Percentiles rank a stretch among this genome's conserved stretches.
Evolutionary conservation across 53 echinoderm and acorn worm genomes (phyloP).

Genomic region (Echinometra lucunter): DNA sequence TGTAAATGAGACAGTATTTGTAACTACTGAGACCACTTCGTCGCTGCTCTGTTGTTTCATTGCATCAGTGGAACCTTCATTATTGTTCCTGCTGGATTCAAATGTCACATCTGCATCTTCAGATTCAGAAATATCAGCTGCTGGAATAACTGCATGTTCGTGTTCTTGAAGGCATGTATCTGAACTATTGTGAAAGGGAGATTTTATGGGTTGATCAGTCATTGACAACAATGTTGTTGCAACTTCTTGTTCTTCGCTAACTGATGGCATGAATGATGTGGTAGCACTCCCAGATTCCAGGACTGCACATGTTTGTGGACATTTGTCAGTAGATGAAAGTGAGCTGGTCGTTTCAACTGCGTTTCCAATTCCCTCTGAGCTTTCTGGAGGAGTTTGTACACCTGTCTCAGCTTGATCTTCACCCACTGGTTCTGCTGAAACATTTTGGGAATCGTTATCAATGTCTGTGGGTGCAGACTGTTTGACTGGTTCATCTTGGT

Average conservation of each 20-base stretch:
- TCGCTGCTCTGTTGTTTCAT: conserved; percentile 4
- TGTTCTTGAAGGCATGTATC: conserved; percentile 10
- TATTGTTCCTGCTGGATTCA: neutral
- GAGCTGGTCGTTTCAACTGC: neutral
- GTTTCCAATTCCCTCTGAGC: neutral
- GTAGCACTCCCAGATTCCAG: neutral
- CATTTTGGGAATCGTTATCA: neutral
- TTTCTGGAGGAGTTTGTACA: neutral
- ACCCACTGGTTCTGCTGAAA: neutral
- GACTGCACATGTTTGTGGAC: neutral
- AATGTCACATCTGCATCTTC: neutral
- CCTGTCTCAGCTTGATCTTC: neutral
- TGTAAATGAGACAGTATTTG: neutral
- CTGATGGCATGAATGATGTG: conserved; percentile 23
- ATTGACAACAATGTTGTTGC: conserved; percentile 58
- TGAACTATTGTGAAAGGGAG: neutral
- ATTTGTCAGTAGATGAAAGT: neutral
- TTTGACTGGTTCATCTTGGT: neutral
- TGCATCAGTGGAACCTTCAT: neutral
- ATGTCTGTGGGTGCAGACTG: neutral
- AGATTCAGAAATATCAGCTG: conserved; percentile 22
- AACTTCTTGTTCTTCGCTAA: conserved; percentile 63
- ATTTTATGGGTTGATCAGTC: conserved; percentile 53
- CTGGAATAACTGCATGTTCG: neutral
- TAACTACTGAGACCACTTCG: neutral